Base-by-base conservation (phyloP, 1,140 invertebrate genomes). In the Asobara japonica region DNA sequence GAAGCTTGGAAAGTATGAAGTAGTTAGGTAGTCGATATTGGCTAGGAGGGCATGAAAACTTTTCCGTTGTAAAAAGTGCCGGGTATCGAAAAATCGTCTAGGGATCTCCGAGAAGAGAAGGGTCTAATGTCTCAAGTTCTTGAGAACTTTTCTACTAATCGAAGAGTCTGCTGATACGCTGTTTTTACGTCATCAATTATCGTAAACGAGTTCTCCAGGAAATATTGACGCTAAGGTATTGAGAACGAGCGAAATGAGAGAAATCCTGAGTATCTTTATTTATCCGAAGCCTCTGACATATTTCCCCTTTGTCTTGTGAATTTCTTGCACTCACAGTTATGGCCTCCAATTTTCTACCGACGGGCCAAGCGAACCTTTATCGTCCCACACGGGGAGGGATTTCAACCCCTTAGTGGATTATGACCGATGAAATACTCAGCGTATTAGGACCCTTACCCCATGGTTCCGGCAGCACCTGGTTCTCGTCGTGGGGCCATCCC, bases 371-470 rank as follows among this genome's bases (percentile, higher is more conserved):
- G 41, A 6, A 30, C 27, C 11, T 62, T 16, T 29, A 29, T 62
- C 60, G 25, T 22, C 16, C 2, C 29, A n/a, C 7, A 16, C 3
- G 29, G 67, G 30, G 13, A n/a, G 67, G 13, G 22, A 1, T 27
- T 60, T 60, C 8, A 64, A 48, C 69, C 41, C 69, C 60, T 65
- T 62, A 30, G 45, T 72, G 71, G 74, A 75, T 75, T 75, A 75
- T 75, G 74, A 75, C 71, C 74, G 71, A 72, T 72, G 74, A 75
- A 75, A 75, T 73, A 73, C 65, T 75, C 72, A 13, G 67, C 74
- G 71, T 75, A 73, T 75, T 73, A 75, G 73, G 74, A 72, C 65
- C 65, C 45, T 36, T 60, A 51, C 48, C 65, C 51, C 30, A 27
- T 30, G 18, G 2, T 73, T 70, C 27, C 45, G n/a, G 10, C 45